Conservation (phyloP, 2,113 vertebrate genomes). For the Semicossyphus pulcher region DNA sequence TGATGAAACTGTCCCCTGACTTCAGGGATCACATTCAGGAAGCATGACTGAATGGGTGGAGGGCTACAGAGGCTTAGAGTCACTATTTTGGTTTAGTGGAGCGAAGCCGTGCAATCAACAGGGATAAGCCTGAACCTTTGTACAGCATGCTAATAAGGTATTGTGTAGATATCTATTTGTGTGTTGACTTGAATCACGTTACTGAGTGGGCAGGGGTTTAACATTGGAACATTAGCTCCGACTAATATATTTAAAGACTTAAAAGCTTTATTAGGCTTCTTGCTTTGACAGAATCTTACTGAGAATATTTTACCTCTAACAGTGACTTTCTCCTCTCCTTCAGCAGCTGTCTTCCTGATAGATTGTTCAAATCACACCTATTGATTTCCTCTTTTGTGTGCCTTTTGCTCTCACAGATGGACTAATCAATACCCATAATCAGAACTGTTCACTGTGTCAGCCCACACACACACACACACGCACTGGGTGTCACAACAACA, state of each 20-base stretch:
- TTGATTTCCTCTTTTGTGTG: constrained; percentile 49
- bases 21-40: constrained; percentile 52
- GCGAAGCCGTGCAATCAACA: constrained; percentile 49
- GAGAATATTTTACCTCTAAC: constrained; percentile 12
- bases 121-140: constrained; percentile 40
- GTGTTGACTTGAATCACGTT: constrained; percentile 24
- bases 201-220: constrained; percentile 1
- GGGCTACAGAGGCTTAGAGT: constrained; percentile 44
- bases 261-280: too few species aligned
- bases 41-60: constrained; percentile 42
- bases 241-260: too few species aligned
- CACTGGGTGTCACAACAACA: not conserved
- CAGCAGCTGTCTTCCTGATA: constrained; percentile 35
- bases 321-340: constrained; percentile 5
- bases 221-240: constrained; percentile 17
- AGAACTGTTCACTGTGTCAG: constrained; percentile 5
- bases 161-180: constrained; percentile 50
- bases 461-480: not conserved
- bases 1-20: constrained; percentile 34
- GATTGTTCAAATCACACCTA: constrained; percentile 45
- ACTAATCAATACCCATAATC: constrained; percentile 56
- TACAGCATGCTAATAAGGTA: constrained; percentile 15
- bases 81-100: constrained; percentile 60
- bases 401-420: constrained; percentile 53
- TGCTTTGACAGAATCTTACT: constrained; percentile 12